Conservation (phyloP, 2,797 vertebrate genomes). For the Balearica regulorum region DNA sequence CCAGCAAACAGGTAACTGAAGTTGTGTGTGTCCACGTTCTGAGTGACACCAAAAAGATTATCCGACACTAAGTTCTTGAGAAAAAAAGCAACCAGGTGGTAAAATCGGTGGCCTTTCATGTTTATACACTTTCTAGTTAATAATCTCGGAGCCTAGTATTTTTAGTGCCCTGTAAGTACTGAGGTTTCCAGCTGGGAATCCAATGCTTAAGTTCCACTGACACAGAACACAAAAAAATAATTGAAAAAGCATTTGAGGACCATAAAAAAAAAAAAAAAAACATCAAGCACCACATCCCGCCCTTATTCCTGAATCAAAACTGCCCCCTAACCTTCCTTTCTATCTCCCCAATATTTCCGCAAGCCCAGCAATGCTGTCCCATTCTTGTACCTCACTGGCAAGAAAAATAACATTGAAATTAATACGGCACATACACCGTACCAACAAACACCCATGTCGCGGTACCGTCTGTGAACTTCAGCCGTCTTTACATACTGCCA, state of each 20-base stretch:
- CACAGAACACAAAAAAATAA: not conserved
- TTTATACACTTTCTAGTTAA: not conserved
- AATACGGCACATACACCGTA: not conserved
- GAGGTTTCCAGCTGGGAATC: not conserved
- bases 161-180: not conserved
- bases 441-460: not conserved
- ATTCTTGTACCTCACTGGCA: not conserved
- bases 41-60: not conserved
- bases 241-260: not conserved
- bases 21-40: rapidly evolving
- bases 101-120: not conserved
- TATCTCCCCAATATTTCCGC: not conserved
- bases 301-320: not conserved
- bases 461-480: not conserved
- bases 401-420: not conserved
- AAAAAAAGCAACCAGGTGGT: not conserved
- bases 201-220: not conserved
- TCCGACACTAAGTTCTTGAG: not conserved
- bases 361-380: not conserved
- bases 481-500: not conserved
- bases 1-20: not conserved
- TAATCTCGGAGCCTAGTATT: not conserved
- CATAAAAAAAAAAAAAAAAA: not conserved
- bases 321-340: not conserved
- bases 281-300: not conserved